Evolutionary conservation across 2,888 invertebrate genomes (phyloP).

Genomic region (Prosapia bicincta): DNA sequence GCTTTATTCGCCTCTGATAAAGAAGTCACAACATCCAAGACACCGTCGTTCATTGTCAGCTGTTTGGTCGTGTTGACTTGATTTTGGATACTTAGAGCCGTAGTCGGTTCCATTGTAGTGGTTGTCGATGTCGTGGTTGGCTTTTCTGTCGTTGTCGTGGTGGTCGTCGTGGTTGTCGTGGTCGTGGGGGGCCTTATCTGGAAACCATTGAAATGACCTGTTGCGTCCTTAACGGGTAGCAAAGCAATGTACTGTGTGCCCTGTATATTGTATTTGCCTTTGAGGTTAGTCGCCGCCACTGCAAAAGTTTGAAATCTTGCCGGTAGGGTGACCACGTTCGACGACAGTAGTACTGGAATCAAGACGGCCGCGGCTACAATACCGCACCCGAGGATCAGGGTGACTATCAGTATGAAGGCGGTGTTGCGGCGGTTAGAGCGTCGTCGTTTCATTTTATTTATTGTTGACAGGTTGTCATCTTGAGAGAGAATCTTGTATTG

Average conservation of each 20-base stretch:
- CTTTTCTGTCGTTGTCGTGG: conserved; percentile 4
- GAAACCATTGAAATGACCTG: conserved; percentile 25
- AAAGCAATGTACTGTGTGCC: conserved; percentile 39
- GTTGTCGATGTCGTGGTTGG: conserved; percentile 9
- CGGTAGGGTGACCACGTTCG: conserved; percentile 44
- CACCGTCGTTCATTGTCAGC: neutral
- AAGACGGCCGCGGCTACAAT: conserved; percentile 42
- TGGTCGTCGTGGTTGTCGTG: conserved; percentile 13
- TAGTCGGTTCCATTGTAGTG: neutral
- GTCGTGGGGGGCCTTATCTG: conserved; percentile 9
- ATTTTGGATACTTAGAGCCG: neutral
- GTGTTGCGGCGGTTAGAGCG: conserved; percentile 38
- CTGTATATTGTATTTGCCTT: conserved; percentile 33
- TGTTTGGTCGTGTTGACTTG: neutral
- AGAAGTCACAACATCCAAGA: neutral
- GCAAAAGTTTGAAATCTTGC: conserved; percentile 40
- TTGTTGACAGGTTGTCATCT: conserved; percentile 53
- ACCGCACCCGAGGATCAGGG: conserved; percentile 40
- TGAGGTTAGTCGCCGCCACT: conserved; percentile 36
- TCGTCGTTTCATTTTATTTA: conserved; percentile 25
- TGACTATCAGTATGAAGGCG: conserved; percentile 41
- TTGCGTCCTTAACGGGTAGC: conserved; percentile 37
- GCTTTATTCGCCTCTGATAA: neutral
- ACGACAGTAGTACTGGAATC: conserved; percentile 42
- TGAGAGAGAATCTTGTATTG: conserved; percentile 72